A percentile compares a stretch with the other conserved stretches of the same genome.
phyloP scores from a whole-genome alignment of 2,113 vertebrate species.

The Eulemur macaco region DNA sequence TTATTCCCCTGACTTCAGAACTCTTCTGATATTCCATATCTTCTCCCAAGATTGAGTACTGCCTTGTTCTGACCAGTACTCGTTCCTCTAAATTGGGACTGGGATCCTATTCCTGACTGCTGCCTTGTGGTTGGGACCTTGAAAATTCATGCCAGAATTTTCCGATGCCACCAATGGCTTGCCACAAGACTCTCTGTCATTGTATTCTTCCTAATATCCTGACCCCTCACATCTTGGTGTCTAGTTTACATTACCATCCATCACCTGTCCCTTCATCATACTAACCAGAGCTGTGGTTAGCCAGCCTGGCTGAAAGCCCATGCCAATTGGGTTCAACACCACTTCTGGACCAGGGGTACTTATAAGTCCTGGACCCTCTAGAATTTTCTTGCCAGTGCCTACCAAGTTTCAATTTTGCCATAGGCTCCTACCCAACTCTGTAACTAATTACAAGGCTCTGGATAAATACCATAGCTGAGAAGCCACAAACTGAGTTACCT shows the following conservation, averaged over 20 bases:
- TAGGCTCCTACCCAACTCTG: not conserved
- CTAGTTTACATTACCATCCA: not conserved
- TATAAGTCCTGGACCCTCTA: not conserved
- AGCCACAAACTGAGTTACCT: not conserved
- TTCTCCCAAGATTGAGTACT: not conserved
- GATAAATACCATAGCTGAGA: not conserved
- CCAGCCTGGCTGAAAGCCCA: not conserved
- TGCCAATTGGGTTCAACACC: not conserved
- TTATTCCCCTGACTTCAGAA: not conserved
- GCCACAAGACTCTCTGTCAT: not conserved
- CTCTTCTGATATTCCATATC: not conserved
- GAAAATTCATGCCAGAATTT: not conserved
- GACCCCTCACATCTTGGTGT: not conserved
- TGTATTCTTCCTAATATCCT: not conserved
- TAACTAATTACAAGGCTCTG: not conserved
- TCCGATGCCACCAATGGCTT: not conserved
- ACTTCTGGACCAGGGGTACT: not conserved
- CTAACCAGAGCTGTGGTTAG: not conserved
- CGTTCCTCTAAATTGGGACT: not conserved
- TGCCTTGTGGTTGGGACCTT: not conserved
- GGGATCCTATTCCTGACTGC: not conserved
- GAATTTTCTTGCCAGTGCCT: not conserved
- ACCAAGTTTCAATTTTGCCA: not conserved
- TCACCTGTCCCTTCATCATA: not conserved
- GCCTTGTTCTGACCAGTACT: not conserved